A percentile compares a stretch with the other conserved stretches of the same genome.
Evolutionary conservation across 2,113 vertebrate species (phyloP).

Genomic region (Hydrochoerus hydrochaeris): DNA sequence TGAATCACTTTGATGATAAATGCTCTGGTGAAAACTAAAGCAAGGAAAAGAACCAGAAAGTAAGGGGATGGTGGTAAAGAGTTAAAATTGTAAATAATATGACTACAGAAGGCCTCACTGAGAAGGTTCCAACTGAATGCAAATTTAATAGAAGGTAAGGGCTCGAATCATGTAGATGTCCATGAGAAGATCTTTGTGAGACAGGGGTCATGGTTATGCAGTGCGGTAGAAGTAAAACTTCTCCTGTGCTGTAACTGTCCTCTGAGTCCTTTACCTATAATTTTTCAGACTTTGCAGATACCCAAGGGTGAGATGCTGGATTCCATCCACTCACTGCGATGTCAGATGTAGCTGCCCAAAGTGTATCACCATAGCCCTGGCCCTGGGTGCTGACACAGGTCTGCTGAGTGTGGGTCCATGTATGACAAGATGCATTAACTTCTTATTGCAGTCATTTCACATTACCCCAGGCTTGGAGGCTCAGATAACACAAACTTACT

Average conservation of each 20-base stretch:
- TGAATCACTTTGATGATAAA: not conserved
- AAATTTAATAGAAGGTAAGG: not conserved
- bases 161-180: not conserved
- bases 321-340: not conserved
- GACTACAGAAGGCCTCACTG: not conserved
- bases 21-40: not conserved
- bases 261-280: not conserved
- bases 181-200: not conserved
- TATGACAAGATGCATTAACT: not conserved
- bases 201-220: rapidly evolving
- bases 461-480: not conserved
- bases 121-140: not conserved
- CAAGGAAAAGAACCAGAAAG: not conserved
- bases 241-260: not conserved
- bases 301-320: not conserved
- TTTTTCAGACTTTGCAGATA: not conserved
- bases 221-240: not conserved
- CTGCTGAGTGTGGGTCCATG: not conserved
- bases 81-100: not conserved
- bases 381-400: not conserved
- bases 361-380: rapidly evolving
- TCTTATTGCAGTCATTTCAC: not conserved
- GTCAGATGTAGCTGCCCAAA: not conserved
- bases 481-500: not conserved
- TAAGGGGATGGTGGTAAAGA: not conserved